These are phyloP conservation scores for Odontesthes bonariensis DNA, from an alignment of 2,113 vertebrate genomes.

Conservation along the genomic window DNA sequence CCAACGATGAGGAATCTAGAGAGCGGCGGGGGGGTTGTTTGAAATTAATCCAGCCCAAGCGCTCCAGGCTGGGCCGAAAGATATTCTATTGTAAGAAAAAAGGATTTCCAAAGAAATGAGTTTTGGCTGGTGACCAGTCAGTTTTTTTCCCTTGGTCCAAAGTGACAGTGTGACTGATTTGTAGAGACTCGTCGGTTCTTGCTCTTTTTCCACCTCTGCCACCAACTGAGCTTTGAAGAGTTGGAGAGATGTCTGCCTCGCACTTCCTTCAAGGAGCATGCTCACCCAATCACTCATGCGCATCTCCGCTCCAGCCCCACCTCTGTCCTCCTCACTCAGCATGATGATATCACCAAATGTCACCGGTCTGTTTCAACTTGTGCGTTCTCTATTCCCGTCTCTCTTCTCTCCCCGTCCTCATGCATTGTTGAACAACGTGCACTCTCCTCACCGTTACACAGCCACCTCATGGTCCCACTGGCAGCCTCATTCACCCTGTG, in stretches of 20 bases:
- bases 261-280: constrained; percentile 74
- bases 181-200: constrained; percentile 63
- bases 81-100: constrained; percentile 69
- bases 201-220: constrained; percentile 65
- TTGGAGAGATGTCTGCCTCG: constrained; percentile 72
- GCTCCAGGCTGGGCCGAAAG: constrained; percentile 63
- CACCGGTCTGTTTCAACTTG: constrained; percentile 62
- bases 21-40: constrained; percentile 51
- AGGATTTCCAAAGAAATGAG: constrained; percentile 72
- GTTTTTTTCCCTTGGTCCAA: constrained; percentile 49
- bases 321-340: constrained; percentile 72
- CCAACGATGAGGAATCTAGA: constrained; percentile 69
- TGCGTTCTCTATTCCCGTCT: constrained; percentile 22
- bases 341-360: constrained; percentile 75
- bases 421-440: constrained; percentile 71
- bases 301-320: constrained; percentile 71
- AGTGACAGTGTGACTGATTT: constrained; percentile 77
- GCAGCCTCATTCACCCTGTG: constrained; percentile 74
- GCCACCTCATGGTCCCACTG: constrained; percentile 74
- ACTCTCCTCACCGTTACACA: constrained; percentile 65
- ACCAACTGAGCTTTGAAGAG: constrained; percentile 55
- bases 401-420: constrained; percentile 42
- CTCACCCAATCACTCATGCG: constrained; percentile 75
- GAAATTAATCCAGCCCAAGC: constrained; percentile 73
- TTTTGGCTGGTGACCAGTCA: constrained; percentile 75